These are phyloP conservation scores for Cremastobaeus sp. DNA, from an alignment of 2,888 invertebrate genomes.

Conservation along the genomic window DNA sequence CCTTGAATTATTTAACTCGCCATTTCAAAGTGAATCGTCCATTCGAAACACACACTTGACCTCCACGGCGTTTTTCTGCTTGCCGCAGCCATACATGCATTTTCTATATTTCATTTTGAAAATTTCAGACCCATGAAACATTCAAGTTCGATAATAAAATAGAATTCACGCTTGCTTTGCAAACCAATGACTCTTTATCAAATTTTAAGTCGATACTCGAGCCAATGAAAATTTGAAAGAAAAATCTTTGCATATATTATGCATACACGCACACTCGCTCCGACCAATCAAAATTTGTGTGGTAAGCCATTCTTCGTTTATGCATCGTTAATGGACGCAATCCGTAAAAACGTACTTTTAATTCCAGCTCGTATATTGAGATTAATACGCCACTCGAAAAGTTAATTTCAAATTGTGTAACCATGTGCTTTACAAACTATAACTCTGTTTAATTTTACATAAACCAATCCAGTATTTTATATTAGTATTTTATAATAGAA, in stretches of 20 bases:
- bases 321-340: constrained; percentile 8
- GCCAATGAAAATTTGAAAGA: background rate
- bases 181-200: too few relatives aligned
- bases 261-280: background rate
- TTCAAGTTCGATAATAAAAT: too few relatives aligned
- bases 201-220: background rate
- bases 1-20: constrained; percentile 49
- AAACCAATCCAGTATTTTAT: too few relatives aligned
- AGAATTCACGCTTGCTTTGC: too few relatives aligned
- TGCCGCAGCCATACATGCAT: background rate
- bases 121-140: too few relatives aligned
- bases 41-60: constrained; percentile 39
- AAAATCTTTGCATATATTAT: too few relatives aligned
- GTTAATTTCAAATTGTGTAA: constrained; percentile 12
- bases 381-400: constrained; percentile 9
- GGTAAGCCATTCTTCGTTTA: background rate
- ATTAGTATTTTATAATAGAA: too few relatives aligned
- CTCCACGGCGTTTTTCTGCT: constrained; percentile 30
- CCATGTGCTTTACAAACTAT: background rate
- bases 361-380: constrained; percentile 19
- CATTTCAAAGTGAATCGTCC: constrained; percentile 46
- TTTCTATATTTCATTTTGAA: background rate
- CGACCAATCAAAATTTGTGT: background rate
- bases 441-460: too few relatives aligned
- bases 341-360: constrained; percentile 8